Base-by-base conservation (phyloP, 2,797 vertebrate genomes). In the Denticeps clupeoides region DNA sequence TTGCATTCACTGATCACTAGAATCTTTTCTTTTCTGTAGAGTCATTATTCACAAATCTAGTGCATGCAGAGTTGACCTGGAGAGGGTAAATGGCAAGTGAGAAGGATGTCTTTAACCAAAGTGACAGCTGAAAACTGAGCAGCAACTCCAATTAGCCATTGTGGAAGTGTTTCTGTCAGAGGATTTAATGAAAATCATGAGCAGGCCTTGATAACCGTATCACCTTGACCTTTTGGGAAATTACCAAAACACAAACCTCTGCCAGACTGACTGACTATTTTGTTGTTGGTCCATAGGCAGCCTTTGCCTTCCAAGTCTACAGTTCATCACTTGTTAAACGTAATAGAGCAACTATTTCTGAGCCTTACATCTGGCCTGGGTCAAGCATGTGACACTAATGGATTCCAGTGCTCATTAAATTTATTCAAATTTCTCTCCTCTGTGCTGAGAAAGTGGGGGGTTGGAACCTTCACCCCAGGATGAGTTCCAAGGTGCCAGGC, bases 161-260 rank as follows among this genome's bases (percentile, higher is more conserved):
- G 53, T 56, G 64, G 60, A 60, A 49, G 35, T 50, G 63, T 62
- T 62, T 47, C 60, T 57, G 60, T 60, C 52, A 59, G 41, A 55
- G 53, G 44, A 29, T 49, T 57, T 49, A 50, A 50, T 53, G 33
- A 45, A 64, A 60, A 58, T 51, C 49, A 54, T 63, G 44, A 48
- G 41, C 38, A 42, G 42, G 40, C 28, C 60, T 63, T 55, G 47
- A 61, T 57, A 50, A 38, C 44, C 37, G 27, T 49, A 68, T 44
- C 61, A 54, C 45, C 23, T 56, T 74, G 69, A 78, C 70, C 72
- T 77, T 78, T 63, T 37, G 25, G 54, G 47, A 44, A 58, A 58
- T 59, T 48, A 58, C 40, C 26, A 42, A 41, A 43, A 47, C 12
- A 10, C 24, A 54, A 60, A 50, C 21, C 8, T 33, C 45, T 33